Base-by-base conservation (phyloP, 2,113 vertebrate genomes). In the Oryzias melastigma region DNA sequence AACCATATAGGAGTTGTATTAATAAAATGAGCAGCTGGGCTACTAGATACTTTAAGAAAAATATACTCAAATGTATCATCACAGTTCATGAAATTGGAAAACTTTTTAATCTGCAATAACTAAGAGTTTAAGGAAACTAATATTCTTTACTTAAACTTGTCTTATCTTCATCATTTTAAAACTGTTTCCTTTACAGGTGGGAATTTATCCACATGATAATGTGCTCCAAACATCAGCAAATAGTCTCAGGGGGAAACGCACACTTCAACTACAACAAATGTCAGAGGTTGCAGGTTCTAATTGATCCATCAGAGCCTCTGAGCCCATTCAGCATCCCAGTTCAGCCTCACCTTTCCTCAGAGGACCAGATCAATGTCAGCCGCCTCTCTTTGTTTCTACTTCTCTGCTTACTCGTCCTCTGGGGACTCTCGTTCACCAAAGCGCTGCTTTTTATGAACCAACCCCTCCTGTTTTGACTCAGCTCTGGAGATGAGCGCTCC, bases 261-360 rank as follows among this genome's bases (percentile, higher is more conserved):
- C 35, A 78, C 78, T 70, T 83, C 61, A 72, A 46, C 68, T 56
- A 77, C 65, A 84, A 62, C 77, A 55, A 78, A 77, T 75, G 68
- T 58, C 75, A 52, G 64, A 60, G 66, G 60, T 69, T 64, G 81
- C 71, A 68, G 66, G 75, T 75, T 75, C 62, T 80, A 66, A 87
- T 72, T 84, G 85, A 91, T 83, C 74, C 76, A 77, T 63, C 59
- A 60, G 65, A 68, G 65, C 52, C 78, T 61, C 64, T 14, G 69
- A 64, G 57, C 67, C 64, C 62, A 71, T 86, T 78, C 75, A 65
- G 70, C 79, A 66, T 85, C 78, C 86, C 71, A 75, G 72, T 88
- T 86, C 81, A 78, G 72, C 69, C 52, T 51, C 62, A 29, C 41
- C 73, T 76, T 71, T 60, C 47, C 65, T 59, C 71, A 53, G 52